phyloP scores from a whole-genome alignment of 2,888 invertebrate genomes.

The Pseudoips prasinana region DNA sequence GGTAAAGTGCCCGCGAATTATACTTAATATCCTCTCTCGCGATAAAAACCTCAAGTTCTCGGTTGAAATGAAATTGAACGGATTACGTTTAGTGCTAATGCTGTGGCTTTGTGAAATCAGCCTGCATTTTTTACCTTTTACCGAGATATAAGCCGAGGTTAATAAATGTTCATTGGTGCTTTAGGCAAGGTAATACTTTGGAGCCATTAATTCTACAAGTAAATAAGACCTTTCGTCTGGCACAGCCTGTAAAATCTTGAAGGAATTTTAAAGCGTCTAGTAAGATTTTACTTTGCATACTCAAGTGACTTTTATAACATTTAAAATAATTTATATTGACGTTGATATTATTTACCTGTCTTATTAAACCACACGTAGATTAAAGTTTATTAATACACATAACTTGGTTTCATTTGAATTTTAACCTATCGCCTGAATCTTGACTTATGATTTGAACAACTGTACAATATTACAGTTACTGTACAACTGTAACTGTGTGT shows the following conservation, averaged over 20 bases:
- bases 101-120: constrained; percentile 27
- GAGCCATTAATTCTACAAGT: constrained; percentile 37
- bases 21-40: constrained; percentile 15
- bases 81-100: constrained; percentile 37
- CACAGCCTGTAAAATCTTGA: constrained; percentile 23
- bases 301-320: constrained; percentile 12
- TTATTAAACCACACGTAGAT: too few species aligned
- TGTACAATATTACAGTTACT: too few species aligned
- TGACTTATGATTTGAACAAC: too few species aligned
- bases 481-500: too few species aligned
- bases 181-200: constrained; percentile 34
- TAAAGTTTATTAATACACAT: too few species aligned
- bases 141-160: constrained; percentile 22
- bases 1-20: constrained; percentile 38
- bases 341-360: too few species aligned
- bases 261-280: constrained; percentile 25
- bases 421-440: too few species aligned
- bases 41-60: constrained; percentile 30
- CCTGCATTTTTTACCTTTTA: constrained; percentile 24
- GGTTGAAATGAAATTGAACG: constrained; percentile 40
- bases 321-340: too few species aligned
- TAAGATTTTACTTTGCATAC: constrained; percentile 20
- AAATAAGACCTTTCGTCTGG: constrained; percentile 28
- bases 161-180: constrained; percentile 30
- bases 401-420: too few species aligned